These are phyloP conservation scores for Holacanthella duospinosa DNA, from an alignment of 2,888 invertebrate genomes.

Conservation along the genomic window DNA sequence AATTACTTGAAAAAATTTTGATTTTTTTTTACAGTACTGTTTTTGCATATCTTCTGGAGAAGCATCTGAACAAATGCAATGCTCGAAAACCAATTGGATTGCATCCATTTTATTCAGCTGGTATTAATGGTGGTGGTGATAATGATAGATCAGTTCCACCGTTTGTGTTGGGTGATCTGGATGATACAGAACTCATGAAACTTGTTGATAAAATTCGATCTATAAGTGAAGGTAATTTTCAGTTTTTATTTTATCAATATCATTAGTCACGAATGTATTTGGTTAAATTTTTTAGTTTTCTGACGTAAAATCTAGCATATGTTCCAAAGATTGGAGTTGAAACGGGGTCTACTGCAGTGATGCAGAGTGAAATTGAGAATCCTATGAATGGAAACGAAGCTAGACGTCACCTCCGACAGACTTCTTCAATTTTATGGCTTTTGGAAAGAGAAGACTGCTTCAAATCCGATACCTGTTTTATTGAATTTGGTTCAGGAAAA, in stretches of 20 bases:
- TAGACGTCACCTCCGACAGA: conserved; percentile 59
- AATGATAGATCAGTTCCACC: background rate
- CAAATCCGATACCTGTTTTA: conserved; percentile 55
- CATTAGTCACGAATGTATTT: background rate
- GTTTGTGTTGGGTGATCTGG: conserved; percentile 16
- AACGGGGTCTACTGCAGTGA: background rate
- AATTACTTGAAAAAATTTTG: too few relatives aligned
- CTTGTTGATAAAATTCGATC: conserved; percentile 26
- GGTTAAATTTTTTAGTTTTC: too few relatives aligned
- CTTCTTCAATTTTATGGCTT: conserved; percentile 62
- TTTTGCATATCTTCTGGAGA: conserved; percentile 41
- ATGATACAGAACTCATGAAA: conserved; percentile 28
- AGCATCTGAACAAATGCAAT: conserved; percentile 44
- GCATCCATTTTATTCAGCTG: conserved; percentile 25
- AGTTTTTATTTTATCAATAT: background rate
- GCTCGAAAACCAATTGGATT: conserved; percentile 33
- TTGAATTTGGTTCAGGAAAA: conserved; percentile 86
- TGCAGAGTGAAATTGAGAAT: background rate
- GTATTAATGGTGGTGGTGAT: conserved; percentile 16
- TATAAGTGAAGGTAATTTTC: conserved; percentile 29
- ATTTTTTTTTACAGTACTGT: conserved; percentile 40
- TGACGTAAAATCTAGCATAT: too few relatives aligned
- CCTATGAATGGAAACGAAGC: background rate
- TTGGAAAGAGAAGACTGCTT: conserved; percentile 54
- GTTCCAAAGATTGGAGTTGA: background rate